These are phyloP conservation scores for Mus spicilegus DNA, from an alignment of 2,113 vertebrate genomes.

Conservation along the genomic window DNA sequence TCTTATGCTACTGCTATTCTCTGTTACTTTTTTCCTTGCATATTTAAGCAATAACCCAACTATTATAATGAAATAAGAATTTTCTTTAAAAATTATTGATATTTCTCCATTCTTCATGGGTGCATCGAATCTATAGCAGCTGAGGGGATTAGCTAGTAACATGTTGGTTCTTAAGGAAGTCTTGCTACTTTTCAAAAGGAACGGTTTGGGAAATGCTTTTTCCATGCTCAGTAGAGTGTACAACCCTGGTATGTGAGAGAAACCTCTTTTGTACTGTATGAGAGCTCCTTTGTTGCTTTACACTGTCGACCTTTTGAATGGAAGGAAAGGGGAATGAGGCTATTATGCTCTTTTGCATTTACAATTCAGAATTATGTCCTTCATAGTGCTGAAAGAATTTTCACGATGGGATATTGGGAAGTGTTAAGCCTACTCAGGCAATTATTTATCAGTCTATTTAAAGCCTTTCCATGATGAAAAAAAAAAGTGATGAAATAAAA, in stretches of 20 bases:
- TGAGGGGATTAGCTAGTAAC: conserved; percentile 62
- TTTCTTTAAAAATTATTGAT: conserved; percentile 44
- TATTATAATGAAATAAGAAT: conserved; percentile 33
- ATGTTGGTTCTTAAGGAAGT: conserved; percentile 66
- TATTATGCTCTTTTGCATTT: conserved; percentile 62
- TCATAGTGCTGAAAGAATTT: conserved; percentile 61
- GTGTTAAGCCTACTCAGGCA: background rate
- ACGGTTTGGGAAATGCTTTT: conserved; percentile 73
- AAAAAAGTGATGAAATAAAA: conserved; percentile 52
- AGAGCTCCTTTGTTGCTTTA: conserved; percentile 78
- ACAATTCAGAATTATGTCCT: conserved; percentile 43
- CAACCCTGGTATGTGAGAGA: conserved; percentile 69
- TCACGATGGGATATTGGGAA: conserved; percentile 25
- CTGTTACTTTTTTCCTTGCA: background rate
- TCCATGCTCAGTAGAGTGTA: conserved; percentile 69
- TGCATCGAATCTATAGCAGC: conserved; percentile 43
- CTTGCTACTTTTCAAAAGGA: conserved; percentile 73
- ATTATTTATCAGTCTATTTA: conserved; percentile 59
- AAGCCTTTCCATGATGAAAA: conserved; percentile 45
- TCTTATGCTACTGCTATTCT: background rate
- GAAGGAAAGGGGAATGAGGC: conserved; percentile 51
- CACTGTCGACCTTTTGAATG: conserved; percentile 73
- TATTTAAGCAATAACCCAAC: conserved; percentile 4
- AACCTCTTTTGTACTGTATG: conserved; percentile 76
- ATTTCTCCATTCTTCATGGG: conserved; percentile 17